Conservation (phyloP, 2,797 vertebrate genomes). For the Vultur gryphus region DNA sequence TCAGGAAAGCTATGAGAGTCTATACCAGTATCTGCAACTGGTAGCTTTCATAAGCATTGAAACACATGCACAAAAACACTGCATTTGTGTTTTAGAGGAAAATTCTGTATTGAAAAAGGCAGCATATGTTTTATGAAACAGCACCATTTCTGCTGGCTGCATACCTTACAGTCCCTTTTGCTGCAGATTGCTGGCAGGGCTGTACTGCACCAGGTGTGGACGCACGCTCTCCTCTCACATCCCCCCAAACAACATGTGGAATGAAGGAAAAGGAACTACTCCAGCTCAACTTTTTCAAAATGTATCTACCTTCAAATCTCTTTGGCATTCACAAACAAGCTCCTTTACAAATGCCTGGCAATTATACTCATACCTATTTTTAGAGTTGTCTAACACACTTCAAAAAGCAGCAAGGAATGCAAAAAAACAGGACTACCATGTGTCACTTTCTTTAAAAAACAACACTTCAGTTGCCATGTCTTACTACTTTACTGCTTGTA, state of each 20-base stretch:
- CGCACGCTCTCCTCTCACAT: accelerated
- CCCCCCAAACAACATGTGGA: accelerated
- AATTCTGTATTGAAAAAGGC: neutral
- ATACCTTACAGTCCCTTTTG: neutral
- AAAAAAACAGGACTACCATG: neutral
- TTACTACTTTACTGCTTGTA: neutral
- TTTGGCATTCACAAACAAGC: neutral
- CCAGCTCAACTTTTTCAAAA: neutral
- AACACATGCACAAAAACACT: neutral
- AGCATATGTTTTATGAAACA: neutral
- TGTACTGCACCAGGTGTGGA: accelerated
- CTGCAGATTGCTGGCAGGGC: neutral
- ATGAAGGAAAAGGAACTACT: neutral
- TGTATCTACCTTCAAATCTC: neutral
- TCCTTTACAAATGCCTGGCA: neutral
- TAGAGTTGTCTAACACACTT: constrained; percentile 5
- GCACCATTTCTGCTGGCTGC: neutral
- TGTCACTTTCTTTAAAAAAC: neutral
- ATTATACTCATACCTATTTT: neutral
- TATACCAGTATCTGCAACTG: neutral
- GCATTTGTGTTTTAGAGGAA: neutral
- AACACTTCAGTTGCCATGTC: neutral
- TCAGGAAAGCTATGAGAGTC: neutral
- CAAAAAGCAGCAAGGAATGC: neutral
- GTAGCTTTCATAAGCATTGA: neutral